These are phyloP conservation scores for Epinotia ramella DNA, from an alignment of 2,888 invertebrate species.

Conservation along the genomic window DNA sequence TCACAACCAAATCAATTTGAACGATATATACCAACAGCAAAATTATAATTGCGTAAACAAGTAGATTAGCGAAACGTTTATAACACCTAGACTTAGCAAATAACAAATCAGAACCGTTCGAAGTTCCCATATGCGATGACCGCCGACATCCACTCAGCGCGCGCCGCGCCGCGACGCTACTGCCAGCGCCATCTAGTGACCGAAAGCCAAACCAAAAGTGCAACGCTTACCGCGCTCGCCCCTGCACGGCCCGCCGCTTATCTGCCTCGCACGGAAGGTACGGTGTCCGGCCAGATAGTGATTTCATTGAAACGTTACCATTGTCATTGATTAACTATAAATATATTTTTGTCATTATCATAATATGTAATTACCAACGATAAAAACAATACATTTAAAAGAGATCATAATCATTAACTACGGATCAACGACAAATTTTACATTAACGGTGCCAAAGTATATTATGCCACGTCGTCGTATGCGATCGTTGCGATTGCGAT, in stretches of 20 bases:
- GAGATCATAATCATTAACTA: constrained; percentile 22
- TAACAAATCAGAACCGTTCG: constrained; percentile 33
- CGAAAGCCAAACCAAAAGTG: constrained; percentile 59
- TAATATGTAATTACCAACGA: constrained; percentile 17
- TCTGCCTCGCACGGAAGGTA: constrained; percentile 38
- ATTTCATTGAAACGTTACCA: constrained; percentile 34
- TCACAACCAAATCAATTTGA: constrained; percentile 5
- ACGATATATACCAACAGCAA: constrained; percentile 7
- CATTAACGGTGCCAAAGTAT: constrained; percentile 15
- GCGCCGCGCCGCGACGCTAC: constrained; percentile 49
- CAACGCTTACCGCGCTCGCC: constrained; percentile 29
- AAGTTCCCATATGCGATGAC: constrained; percentile 37
- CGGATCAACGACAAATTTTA: constrained; percentile 18
- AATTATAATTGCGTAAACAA: constrained; percentile 28
- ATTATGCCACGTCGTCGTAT: constrained; percentile 23
- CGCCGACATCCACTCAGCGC: constrained; percentile 46
- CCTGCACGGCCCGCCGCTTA: constrained; percentile 29
- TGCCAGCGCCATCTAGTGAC: constrained; percentile 73
- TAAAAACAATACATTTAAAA: constrained; percentile 22
- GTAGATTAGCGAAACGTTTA: constrained; percentile 24
- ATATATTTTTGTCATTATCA: constrained; percentile 31
- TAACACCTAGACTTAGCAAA: constrained; percentile 26
- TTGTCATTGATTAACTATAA: constrained; percentile 26
- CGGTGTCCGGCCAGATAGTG: constrained; percentile 30
- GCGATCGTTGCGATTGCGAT: constrained; percentile 30